phyloP scores from a whole-genome alignment of 2,888 invertebrate genomes.

The Drosophila gaucha region DNA sequence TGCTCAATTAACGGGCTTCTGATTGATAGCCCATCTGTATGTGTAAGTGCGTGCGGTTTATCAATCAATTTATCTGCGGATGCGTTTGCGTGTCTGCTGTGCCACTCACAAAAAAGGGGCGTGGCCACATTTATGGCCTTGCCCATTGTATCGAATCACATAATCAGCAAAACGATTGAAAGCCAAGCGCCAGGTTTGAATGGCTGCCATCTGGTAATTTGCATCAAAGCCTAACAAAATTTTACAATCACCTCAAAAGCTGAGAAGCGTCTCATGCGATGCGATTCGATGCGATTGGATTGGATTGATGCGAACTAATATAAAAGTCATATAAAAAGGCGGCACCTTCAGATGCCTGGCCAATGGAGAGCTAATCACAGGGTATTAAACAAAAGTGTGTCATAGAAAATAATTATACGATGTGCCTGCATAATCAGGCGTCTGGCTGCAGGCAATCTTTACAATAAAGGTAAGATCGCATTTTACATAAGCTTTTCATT shows the following conservation, averaged over 20 bases:
- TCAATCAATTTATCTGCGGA: slow-evolving; percentile 51
- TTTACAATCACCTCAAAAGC: slow-evolving; percentile 13
- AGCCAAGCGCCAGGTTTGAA: slow-evolving; percentile 5
- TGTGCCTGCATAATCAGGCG: slow-evolving; percentile 31
- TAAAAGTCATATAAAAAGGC: slow-evolving; percentile 18
- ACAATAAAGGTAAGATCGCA: not conserved
- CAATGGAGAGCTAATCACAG: slow-evolving; percentile 39
- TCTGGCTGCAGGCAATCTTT: not conserved
- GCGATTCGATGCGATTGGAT: not conserved
- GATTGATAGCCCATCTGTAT: slow-evolving; percentile 45
- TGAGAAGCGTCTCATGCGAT: slow-evolving; percentile 2
- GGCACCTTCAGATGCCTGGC: slow-evolving; percentile 22
- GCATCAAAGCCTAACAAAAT: slow-evolving; percentile 24
- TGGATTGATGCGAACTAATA: not conserved
- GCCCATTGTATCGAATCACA: slow-evolving; percentile 34
- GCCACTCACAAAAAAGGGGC: slow-evolving; percentile 20
- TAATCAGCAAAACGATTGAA: slow-evolving; percentile 18
- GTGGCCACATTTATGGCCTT: slow-evolving; percentile 30
- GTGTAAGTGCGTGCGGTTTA: slow-evolving; percentile 27
- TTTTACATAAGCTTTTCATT: not conserved
- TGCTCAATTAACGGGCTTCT: slow-evolving; percentile 36
- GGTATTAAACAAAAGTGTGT: slow-evolving; percentile 43
- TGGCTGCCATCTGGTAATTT: slow-evolving; percentile 26
- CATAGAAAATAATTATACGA: slow-evolving; percentile 43
- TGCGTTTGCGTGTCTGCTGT: slow-evolving; percentile 22